These are phyloP conservation scores for Hirudinaria manillensis DNA, from an alignment of 2,888 invertebrate species.

Conservation along the genomic window DNA sequence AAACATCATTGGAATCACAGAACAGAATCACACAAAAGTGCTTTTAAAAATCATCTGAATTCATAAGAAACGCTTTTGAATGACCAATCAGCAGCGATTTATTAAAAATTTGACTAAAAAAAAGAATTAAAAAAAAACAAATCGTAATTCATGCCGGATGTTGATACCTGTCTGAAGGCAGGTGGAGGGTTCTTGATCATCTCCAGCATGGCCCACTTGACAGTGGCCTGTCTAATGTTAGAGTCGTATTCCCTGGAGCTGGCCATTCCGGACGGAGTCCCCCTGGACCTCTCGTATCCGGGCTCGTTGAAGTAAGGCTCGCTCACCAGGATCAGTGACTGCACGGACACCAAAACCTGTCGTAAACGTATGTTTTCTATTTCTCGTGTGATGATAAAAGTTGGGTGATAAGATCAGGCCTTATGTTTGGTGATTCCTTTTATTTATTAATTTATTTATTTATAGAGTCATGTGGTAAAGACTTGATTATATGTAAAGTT, in stretches of 20 bases:
- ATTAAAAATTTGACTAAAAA: too few relatives aligned
- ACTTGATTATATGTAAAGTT: too few relatives aligned
- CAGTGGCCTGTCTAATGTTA: constrained; percentile 87
- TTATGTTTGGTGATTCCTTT: background rate
- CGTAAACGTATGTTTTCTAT: background rate
- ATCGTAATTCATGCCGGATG: background rate
- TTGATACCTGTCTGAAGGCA: constrained; percentile 75
- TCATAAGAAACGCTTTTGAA: too few relatives aligned
- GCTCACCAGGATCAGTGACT: constrained; percentile 54
- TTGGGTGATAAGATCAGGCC: background rate
- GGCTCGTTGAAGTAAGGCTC: constrained; percentile 57
- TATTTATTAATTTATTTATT: background rate
- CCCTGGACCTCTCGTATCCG: constrained; percentile 55
- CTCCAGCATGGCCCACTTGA: constrained; percentile 92
- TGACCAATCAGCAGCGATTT: too few relatives aligned
- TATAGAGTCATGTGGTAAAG: background rate
- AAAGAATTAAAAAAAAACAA: too few relatives aligned
- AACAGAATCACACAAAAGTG: background rate
- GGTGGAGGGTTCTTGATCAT: constrained; percentile 81
- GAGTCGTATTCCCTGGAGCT: constrained; percentile 89
- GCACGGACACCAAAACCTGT: constrained; percentile 55
- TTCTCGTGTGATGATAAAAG: background rate
- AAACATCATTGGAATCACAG: background rate
- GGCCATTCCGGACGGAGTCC: constrained; percentile 66
- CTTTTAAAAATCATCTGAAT: too few relatives aligned